phyloP scores from a whole-genome alignment of 2,888 invertebrate genomes.

The Drepanosiphum platanoidis region DNA sequence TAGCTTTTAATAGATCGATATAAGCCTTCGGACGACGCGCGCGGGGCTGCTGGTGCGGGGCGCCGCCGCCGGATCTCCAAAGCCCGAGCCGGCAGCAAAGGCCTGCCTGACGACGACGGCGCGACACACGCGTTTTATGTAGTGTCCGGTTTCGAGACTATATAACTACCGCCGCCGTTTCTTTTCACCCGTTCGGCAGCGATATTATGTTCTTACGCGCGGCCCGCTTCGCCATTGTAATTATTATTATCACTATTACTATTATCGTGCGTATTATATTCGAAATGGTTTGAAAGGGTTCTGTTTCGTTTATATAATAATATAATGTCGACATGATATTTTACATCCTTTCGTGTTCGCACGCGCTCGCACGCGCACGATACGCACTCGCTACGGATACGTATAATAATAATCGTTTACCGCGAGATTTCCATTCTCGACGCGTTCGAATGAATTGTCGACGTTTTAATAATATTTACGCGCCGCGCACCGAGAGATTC shows the following conservation, averaged over 20 bases:
- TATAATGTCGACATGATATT: too few relatives aligned
- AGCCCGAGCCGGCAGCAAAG: not conserved
- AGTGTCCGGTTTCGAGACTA: conserved; percentile 48
- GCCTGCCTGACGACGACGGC: too few relatives aligned
- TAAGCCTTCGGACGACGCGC: conserved; percentile 28
- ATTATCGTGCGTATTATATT: not conserved
- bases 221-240: conserved; percentile 12
- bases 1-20: conserved; percentile 55
- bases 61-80: conserved; percentile 23
- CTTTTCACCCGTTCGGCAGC: not conserved
- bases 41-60: not conserved
- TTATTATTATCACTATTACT: conserved; percentile 35
- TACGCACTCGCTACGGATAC: too few relatives aligned
- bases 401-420: too few relatives aligned
- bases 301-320: not conserved
- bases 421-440: too few relatives aligned
- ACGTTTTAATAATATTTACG: too few relatives aligned
- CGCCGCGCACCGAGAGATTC: too few relatives aligned
- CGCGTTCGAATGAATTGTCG: too few relatives aligned
- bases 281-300: conserved; percentile 31
- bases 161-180: not conserved
- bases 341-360: not conserved
- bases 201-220: too few relatives aligned
- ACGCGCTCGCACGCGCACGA: too few relatives aligned
- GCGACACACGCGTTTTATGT: conserved; percentile 54